Evolutionary conservation across 2,797 vertebrate genomes (phyloP).

Genomic region (Garrulus glandarius): DNA sequence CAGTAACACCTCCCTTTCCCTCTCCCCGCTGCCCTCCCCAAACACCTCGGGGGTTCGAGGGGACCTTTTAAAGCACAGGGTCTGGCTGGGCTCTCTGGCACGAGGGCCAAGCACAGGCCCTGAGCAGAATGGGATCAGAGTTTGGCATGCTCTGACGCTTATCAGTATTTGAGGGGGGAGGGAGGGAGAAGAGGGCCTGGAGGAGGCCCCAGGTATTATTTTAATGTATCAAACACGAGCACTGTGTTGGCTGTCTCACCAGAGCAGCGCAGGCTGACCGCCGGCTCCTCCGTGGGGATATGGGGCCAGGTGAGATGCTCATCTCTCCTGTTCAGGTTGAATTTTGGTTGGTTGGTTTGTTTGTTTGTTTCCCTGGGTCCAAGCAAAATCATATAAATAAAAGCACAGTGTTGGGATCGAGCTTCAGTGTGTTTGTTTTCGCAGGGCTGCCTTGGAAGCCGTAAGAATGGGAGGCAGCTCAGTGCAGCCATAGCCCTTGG

Average conservation of each 20-base stretch:
- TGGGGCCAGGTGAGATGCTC: not conserved
- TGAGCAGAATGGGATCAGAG: slow-evolving; percentile 28
- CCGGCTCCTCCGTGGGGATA: not conserved
- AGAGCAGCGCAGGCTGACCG: not conserved
- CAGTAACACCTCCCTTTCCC: not conserved
- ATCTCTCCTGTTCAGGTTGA: not conserved
- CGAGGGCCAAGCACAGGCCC: not conserved
- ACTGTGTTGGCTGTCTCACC: not conserved
- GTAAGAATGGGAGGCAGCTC: not conserved
- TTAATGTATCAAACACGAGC: slow-evolving; percentile 17
- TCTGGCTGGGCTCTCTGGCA: not conserved
- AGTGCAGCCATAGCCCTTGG: not conserved
- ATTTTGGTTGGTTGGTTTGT: not conserved
- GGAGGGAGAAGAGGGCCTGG: not conserved
- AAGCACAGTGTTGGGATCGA: not conserved
- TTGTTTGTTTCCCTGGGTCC: not conserved
- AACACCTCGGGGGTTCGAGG: not conserved
- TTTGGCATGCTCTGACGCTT: slow-evolving; percentile 33
- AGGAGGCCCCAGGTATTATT: not conserved
- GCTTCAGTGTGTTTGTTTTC: not conserved
- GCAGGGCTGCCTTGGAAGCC: not conserved
- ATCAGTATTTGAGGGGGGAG: not conserved
- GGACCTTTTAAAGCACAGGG: not conserved
- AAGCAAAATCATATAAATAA: slow-evolving; percentile 35
- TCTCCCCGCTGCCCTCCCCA: not conserved